Conservation (phyloP, 1,140 invertebrate species). For the Hestina assimilis region DNA sequence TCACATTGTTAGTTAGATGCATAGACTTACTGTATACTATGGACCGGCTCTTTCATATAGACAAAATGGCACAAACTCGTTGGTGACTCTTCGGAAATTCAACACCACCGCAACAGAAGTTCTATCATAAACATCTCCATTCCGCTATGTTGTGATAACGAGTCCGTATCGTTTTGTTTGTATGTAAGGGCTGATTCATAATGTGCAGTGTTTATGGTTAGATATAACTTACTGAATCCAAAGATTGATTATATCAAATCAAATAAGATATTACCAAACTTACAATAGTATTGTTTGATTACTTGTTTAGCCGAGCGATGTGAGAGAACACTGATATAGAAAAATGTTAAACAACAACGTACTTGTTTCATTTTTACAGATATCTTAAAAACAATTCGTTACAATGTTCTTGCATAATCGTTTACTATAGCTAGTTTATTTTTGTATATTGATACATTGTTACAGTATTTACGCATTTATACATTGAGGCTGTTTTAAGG, state of each 20-base stretch:
- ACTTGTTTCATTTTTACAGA: neutral
- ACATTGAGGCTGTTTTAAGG: conserved; percentile 57
- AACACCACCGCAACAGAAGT: no score
- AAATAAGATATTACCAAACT: conserved; percentile 33
- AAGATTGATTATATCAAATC: conserved; percentile 58
- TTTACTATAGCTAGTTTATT: conserved; percentile 13
- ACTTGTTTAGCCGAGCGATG: conserved; percentile 22
- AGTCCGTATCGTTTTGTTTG: no score
- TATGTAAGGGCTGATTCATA: no score
- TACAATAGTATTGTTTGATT: conserved; percentile 22
- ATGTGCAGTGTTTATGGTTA: no score
- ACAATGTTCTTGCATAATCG: conserved; percentile 5
- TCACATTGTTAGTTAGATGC: conserved; percentile 25
- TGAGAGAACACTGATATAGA: neutral
- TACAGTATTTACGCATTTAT: conserved; percentile 76
- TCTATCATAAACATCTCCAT: no score
- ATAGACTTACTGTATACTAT: no score
- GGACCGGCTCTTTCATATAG: no score
- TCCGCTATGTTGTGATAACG: no score
- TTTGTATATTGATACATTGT: conserved; percentile 29
- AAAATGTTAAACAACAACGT: neutral
- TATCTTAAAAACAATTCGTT: neutral
- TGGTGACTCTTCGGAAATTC: no score
- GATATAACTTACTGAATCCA: conserved; percentile 60
- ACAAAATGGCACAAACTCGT: no score